These are phyloP conservation scores for Gobio gobio DNA, from an alignment of 2,113 vertebrate genomes.

Conservation along the genomic window DNA sequence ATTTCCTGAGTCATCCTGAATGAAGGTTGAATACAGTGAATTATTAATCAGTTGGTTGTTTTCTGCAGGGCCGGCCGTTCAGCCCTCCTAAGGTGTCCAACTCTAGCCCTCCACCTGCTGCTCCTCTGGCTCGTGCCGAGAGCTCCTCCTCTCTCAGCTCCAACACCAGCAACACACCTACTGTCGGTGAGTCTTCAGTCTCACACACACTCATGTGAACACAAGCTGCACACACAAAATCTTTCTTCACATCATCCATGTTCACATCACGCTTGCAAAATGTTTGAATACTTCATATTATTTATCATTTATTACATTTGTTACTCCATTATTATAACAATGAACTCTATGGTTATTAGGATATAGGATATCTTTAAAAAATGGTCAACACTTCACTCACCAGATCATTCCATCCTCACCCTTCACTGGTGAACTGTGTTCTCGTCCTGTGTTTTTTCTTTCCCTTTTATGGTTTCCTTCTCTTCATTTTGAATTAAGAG, in stretches of 20 bases:
- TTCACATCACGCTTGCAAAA: background rate
- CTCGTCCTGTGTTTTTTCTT: conserved; percentile 28
- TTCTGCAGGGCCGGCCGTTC: conserved; percentile 80
- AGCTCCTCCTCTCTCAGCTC: conserved; percentile 97
- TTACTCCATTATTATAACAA: background rate
- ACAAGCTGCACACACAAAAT: background rate
- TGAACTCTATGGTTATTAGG: background rate
- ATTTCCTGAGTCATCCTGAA: background rate
- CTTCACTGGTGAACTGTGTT: background rate
- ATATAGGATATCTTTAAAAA: no score
- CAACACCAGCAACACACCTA: conserved; percentile 92
- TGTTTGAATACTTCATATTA: background rate
- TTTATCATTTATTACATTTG: background rate
- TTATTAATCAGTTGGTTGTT: background rate
- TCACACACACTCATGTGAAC: background rate
- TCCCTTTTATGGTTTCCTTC: conserved; percentile 33
- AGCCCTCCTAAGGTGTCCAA: conserved; percentile 86
- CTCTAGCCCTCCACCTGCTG: conserved; percentile 87
- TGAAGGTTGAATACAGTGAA: background rate
- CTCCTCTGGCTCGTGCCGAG: conserved; percentile 92
- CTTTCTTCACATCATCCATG: background rate
- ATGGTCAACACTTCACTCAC: background rate
- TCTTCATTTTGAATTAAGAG: conserved; percentile 78
- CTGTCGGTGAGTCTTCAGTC: conserved; percentile 83
- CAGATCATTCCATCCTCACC: conserved; percentile 1